Base-by-base conservation (phyloP, 2,888 invertebrate species). In the Cataglyphis livida region DNA sequence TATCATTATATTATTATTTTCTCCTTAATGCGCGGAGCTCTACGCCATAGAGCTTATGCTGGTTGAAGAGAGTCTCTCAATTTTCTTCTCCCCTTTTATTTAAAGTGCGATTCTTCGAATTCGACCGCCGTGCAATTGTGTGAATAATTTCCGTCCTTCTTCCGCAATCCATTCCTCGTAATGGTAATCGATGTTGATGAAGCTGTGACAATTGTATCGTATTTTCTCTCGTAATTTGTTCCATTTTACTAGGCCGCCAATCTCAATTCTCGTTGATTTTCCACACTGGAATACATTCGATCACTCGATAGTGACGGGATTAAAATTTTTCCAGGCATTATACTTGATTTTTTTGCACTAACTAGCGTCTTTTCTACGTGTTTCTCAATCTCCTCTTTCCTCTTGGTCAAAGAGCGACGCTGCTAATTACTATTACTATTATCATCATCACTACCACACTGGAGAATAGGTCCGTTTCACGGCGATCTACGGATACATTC, bases 401-500 rank as follows among this genome's bases (percentile, higher is more conserved):
- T 57, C 21, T 7, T 48, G 54, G 38, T 44, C 59, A 59, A 38
- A 81, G 48, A 79, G 57, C 28, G 59, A 76, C 64, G 81, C 54
- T 41, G 18, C 38, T 38, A 44, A 44, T 44, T 44, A 10, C 18
- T 57, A 59, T n/a, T 32, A 28, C 76, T 25, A 28, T 38, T 21
- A 66, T 3, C 51, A 25, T n/a, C 28, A 32, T 18, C 21, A 35
- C 38, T 25, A 71, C 35, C 59, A n/a, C 64, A 79, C 38, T 82
- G 59, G 44, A 81, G 32, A 70, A 25, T 89, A 89, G 89, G 89
- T 87, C 88, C 82, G 35, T 84, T 84, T 68, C 75, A 71, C 75
- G 64, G 66, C 75, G 48, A 81, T 59, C 10, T 70, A 41, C 71
- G 74, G 74, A 70, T 76, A 82, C 83, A 66, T 85, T 84, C 68